phyloP scores from a whole-genome alignment of 2,113 vertebrate species.

The Chloropsis hardwickii region DNA sequence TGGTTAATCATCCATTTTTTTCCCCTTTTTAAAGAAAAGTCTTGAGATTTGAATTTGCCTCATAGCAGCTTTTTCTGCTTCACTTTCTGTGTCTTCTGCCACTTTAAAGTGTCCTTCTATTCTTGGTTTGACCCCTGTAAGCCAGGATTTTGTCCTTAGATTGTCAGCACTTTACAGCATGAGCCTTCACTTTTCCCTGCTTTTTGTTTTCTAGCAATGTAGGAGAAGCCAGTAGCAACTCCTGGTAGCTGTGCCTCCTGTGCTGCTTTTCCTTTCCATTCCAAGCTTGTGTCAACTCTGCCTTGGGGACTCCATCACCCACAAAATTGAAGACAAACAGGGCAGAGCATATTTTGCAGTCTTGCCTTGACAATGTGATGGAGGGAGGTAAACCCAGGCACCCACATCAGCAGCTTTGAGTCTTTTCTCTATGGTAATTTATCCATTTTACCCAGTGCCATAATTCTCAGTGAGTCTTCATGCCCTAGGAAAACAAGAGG shows the following conservation, averaged over 20 bases:
- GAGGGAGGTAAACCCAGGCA: background rate
- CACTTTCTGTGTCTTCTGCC: background rate
- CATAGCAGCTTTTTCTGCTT: background rate
- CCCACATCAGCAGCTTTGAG: background rate
- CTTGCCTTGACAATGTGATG: background rate
- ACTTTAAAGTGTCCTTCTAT: background rate
- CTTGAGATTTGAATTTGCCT: constrained; percentile 15
- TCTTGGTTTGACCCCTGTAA: background rate
- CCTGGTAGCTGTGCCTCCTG: background rate
- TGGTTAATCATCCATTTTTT: background rate
- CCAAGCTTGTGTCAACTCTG: background rate
- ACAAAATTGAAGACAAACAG: background rate
- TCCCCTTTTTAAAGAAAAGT: background rate
- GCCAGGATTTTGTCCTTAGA: background rate
- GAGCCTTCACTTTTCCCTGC: background rate
- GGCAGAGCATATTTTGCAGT: background rate
- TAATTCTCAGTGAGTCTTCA: background rate
- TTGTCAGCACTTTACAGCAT: background rate
- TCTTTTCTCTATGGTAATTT: background rate
- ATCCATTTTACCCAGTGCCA: rapidly evolving
- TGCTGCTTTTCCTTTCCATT: background rate
- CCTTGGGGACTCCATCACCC: background rate
- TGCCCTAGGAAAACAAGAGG: background rate
- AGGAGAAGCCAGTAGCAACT: background rate
- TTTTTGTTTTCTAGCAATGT: background rate